Evolutionary conservation across 2,113 vertebrate species (phyloP).

Genomic region (Chelonoidis abingdonii): DNA sequence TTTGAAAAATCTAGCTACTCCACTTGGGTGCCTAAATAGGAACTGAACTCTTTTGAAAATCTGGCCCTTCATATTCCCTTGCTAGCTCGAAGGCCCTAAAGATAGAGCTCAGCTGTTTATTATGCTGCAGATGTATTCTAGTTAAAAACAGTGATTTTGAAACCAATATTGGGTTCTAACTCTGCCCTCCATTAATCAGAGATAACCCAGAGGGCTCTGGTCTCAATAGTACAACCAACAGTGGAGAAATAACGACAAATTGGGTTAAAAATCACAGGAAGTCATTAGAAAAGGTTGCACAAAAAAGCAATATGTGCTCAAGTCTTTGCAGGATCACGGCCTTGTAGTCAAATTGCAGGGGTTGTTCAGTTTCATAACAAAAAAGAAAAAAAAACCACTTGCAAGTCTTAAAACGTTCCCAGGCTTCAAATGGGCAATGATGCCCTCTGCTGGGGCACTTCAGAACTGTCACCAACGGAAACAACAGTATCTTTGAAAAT

Average conservation of each 20-base stretch:
- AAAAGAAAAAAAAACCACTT: neutral
- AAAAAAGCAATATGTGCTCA: slow-evolving; percentile 21
- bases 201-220: neutral
- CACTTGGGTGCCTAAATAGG: no score
- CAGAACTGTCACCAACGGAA: neutral
- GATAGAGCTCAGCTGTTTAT: neutral
- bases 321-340: neutral
- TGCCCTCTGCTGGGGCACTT: slow-evolving; percentile 54
- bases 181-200: neutral
- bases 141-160: neutral
- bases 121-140: neutral
- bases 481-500: neutral
- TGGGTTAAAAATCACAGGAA: neutral
- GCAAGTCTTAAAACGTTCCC: fast-evolving
- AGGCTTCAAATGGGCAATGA: neutral
- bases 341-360: neutral
- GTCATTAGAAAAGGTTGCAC: neutral
- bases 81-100: neutral
- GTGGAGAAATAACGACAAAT: slow-evolving; percentile 6
- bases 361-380: slow-evolving; percentile 5
- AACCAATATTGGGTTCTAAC: neutral
- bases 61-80: neutral
- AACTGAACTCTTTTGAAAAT: no score
- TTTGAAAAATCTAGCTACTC: no score
- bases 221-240: neutral